phyloP scores from a whole-genome alignment of 2,113 vertebrate species.

The Nycticebus coucang region DNA sequence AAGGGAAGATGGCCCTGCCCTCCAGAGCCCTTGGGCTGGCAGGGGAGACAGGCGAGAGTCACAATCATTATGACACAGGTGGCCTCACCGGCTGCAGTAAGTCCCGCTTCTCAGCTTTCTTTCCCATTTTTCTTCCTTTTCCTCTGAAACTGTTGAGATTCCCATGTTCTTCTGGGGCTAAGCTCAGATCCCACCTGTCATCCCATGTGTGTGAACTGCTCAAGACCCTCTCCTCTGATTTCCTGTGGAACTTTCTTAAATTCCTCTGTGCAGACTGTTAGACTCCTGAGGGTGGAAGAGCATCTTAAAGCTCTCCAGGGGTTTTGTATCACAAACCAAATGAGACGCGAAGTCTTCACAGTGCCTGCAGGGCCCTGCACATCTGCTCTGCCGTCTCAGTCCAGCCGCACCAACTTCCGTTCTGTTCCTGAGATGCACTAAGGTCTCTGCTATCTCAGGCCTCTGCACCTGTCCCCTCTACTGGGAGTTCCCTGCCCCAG shows the following conservation, averaged over 20 bases:
- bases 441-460: not conserved
- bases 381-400: not conserved
- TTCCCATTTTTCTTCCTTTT: not conserved
- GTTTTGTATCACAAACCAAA: not conserved
- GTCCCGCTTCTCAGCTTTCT: not conserved
- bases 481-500: not conserved
- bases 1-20: not conserved
- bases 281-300: not conserved
- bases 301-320: not conserved
- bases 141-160: not conserved
- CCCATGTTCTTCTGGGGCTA: not conserved
- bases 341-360: not conserved
- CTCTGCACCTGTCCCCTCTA: not conserved
- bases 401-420: not conserved
- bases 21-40: not conserved
- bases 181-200: not conserved
- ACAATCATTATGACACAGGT: accelerated
- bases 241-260: not conserved
- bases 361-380: not conserved
- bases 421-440: not conserved
- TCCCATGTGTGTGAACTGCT: not conserved
- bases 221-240: constrained; percentile 1
- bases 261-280: not conserved
- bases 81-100: no score
- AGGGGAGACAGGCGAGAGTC: not conserved